Base-by-base conservation (phyloP, 2,113 vertebrate genomes). In the Miniopterus natalensis region DNA sequence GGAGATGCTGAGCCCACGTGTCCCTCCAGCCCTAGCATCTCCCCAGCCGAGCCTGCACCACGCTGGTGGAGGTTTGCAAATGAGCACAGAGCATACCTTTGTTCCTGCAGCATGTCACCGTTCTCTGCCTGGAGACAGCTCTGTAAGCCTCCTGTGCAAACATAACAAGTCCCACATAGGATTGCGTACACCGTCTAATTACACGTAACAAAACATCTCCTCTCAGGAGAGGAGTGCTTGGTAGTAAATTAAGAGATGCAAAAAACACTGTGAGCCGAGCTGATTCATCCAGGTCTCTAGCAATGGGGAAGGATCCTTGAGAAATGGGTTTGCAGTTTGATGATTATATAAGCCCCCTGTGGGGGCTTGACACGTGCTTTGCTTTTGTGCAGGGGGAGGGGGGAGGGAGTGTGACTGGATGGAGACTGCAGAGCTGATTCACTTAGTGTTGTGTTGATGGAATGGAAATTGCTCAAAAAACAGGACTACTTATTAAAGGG, bases 191-290 rank as follows among this genome's bases (percentile, higher is more conserved):
- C 81, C 83, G 96, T 88, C 96, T 98, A 96, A 97, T 95, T 75
- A 96, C 96, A 96, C n/a, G 3, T 49, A 97, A 96, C 96, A 98
- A 98, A 99, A 98, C 98, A 98, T 84, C 90, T 87, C 75, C 94
- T 98, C 98, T 97, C 98, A 7, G 0, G 87, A 97, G 98, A 49
- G 12, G 92, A 90, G 86, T 97, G 97, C 78, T 98, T 96, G 0
- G 73, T 96, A 96, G 90, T 97, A 98, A 98, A 98, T 97, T 84
- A 98, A 94, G 96, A 98, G 97, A 75, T 77, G 95, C 81, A 93
- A 59, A 95, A 96, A 84, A 80, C 57, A 90, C 90, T 63, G 91
- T n/a, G 81, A 45, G 42, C 92, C n/a, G 40, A 42, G 92, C 94
- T 95, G 96, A 98, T 97, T 97, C 96, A 97, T 95, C 96, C 95